Evolutionary conservation across 1,140 invertebrate species (phyloP), one percentile per base, ranked within the genome.

Genomic region (Acromyrmex echinatior): DNA sequence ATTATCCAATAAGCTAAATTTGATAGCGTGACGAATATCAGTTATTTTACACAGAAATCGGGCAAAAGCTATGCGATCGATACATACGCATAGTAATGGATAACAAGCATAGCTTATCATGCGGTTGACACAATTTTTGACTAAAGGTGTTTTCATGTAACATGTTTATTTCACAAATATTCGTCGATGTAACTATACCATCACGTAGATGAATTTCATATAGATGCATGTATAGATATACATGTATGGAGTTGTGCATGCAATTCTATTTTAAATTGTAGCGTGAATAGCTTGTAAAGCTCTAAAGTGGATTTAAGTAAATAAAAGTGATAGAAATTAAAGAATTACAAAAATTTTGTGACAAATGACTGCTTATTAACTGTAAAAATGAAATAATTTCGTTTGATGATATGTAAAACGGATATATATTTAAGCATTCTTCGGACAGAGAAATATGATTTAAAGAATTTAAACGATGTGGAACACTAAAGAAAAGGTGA

Each of bases 1-100:
- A 12, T 21, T 12, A 25, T 35, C 49, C 56, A 49, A 21, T 56
- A 49, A 21, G 53, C 25, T 7, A 74, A 74, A 62, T 74, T 84
- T 73, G 35, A 21, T 60, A 25, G 3, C 21, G 6, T 18, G 16
- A 10, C 6, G 66, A 39, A 56, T 81, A 84, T 84, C 68, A 74
- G 56, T 74, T 73, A 84, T 84, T 84, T 84, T 84, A 74, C 62
- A 62, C 31, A 14, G 60, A 28, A 16, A 49, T 60, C 16, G 18
- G 5, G 53, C 25, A 14, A 68, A 70, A 80, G 21, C 16, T 25
- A 10, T n/a, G 66, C 39, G 35, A 73, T 73, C 68, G 21, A 49
- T 12, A 3, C 18, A 18, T 60, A 82, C 62, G 31, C 10, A 56
- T 70, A 49, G 56, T 84, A 84, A 84, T n/a, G 18, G 56, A 82